Evolutionary conservation across 2,888 invertebrate species (phyloP).

Genomic region (Cephus sareptanus): DNA sequence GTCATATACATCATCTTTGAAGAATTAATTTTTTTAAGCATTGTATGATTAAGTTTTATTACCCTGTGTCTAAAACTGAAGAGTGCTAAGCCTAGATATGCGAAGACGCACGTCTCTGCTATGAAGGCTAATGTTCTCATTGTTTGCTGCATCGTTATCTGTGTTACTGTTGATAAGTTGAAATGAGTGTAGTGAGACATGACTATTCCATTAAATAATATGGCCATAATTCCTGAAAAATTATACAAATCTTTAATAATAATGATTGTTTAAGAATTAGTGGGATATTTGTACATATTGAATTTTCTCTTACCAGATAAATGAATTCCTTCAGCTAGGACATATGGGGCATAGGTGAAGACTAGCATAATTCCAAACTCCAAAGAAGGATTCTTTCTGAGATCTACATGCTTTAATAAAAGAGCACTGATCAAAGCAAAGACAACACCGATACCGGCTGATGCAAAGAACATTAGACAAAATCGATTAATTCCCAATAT

Average conservation of each 20-base stretch:
- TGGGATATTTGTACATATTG: background rate
- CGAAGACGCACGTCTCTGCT: slow-evolving; percentile 98
- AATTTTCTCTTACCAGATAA: slow-evolving; percentile 77
- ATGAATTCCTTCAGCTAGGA: slow-evolving; percentile 95
- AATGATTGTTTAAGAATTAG: background rate
- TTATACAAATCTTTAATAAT: background rate
- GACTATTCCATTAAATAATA: slow-evolving; percentile 97
- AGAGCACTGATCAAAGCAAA: slow-evolving; percentile 95
- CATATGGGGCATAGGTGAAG: slow-evolving; percentile 98
- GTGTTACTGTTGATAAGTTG: slow-evolving; percentile 97
- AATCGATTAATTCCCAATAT: slow-evolving; percentile 90
- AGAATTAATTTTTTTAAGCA: background rate
- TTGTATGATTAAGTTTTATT: slow-evolving; percentile 20
- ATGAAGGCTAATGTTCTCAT: slow-evolving; percentile 97
- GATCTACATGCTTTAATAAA: slow-evolving; percentile 93
- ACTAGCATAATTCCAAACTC: slow-evolving; percentile 99
- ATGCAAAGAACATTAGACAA: slow-evolving; percentile 98
- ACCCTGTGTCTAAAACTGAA: slow-evolving; percentile 95
- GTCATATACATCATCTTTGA: background rate
- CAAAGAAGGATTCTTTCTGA: slow-evolving; percentile 96
- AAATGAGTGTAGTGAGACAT: slow-evolving; percentile 99
- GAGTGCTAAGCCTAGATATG: slow-evolving; percentile 93
- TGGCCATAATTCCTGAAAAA: slow-evolving; percentile 95
- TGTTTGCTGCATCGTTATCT: slow-evolving; percentile 99
- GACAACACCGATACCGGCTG: slow-evolving; percentile 94